Base-by-base conservation (phyloP, 2,113 vertebrate species). In the Brachypodius melanocephalos region DNA sequence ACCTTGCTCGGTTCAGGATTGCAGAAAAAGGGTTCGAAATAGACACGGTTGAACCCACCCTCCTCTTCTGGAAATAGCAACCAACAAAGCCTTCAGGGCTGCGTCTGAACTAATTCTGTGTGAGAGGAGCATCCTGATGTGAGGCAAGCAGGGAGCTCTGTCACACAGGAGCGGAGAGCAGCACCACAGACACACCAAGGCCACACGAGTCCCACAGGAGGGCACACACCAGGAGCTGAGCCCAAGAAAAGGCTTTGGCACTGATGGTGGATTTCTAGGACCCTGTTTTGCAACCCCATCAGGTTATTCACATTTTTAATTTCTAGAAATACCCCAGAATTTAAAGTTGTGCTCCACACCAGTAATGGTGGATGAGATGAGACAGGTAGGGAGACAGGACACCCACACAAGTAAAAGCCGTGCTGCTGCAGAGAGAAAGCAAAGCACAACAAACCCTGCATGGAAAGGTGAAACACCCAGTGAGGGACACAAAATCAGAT, bases 1-100 rank as follows among this genome's bases (percentile, higher is more conserved):
- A 48, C 0, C 0, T 4, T 12, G 48, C 72, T 73, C 1, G 0
- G 36, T 40, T 81, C 63, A 5, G 4, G 10, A n/a, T 15, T 13
- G 43, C 25, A 43, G 72, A 54, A 51, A 69, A 71, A 68, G 31
- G 52, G 36, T 17, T 89, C 5, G 12, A 40, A 67, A 61, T 22
- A 75, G 17, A 61, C 32, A 17, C 62, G 38, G 51, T 6, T 3
- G 0, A 95, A 82, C 42, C 58, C 93, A 93, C n/a, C 36, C 75
- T 89, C 42, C 63, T 71, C 31, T 76, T 55, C 91, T 93, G 85
- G 88, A 63, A 58, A 83, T 10, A 52, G 85, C 74, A 59, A 73
- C 78, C 80, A 67, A 18, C 76, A 38, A 58, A 95, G 82, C 75
- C 73, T 72, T 62, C 61, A 42, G 76, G 85, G 66, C 76, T 48